Evolutionary conservation across 2,888 invertebrate genomes (phyloP), one percentile per base, ranked within the genome.

Genomic region (Melangyna quadrimaculata): DNA sequence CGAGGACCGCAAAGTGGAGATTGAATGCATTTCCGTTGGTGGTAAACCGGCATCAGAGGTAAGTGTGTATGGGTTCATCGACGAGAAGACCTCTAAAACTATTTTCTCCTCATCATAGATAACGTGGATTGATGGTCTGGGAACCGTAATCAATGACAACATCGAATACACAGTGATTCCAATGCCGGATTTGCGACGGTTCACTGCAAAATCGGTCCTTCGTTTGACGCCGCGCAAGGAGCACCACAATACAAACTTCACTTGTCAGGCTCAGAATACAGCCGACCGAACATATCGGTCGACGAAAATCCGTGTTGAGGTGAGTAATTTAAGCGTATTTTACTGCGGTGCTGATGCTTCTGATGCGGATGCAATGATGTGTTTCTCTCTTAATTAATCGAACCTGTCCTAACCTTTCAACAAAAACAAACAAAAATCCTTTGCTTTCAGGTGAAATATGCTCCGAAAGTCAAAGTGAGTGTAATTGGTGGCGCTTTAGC

Each of bases 31-130:
- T 70, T 98, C 98, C 82, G 93, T 95, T 72, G 98, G 96, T 72
- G 98, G 98, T 71, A 98, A 98, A 92, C 99, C 99, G 17, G 96
- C 98, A 1, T 97, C 98, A 48, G 97, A 97, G 95, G 96, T 96
- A 92, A 94, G 94, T 90, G 27, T 17, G 12, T 43, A 22, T 8
- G 14, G 14, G 19, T 19, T 6, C 32, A 53, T 24, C 8, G 35
- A 61, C 19, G 19, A 9, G 24, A 72, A 17, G 12, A 53, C 51
- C 10, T 70, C 45, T 53, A 75, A 17, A 63, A 45, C 51, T 63
- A 29, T 43, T 32, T 17, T 45, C 45, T 45, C 65, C 63, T 48
- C 32, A 10, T 48, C n/a, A 40, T 92, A 96, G 96, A 97, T 98
- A 89, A 97, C 97, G 69, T 98, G 98, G 98, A 96, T 97, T 89